Percentiles rank a stretch among this genome's conserved stretches.
These are phyloP conservation scores for Brassicogethes aeneus DNA, from an alignment of 2,888 invertebrate genomes.

Conservation along the genomic window DNA sequence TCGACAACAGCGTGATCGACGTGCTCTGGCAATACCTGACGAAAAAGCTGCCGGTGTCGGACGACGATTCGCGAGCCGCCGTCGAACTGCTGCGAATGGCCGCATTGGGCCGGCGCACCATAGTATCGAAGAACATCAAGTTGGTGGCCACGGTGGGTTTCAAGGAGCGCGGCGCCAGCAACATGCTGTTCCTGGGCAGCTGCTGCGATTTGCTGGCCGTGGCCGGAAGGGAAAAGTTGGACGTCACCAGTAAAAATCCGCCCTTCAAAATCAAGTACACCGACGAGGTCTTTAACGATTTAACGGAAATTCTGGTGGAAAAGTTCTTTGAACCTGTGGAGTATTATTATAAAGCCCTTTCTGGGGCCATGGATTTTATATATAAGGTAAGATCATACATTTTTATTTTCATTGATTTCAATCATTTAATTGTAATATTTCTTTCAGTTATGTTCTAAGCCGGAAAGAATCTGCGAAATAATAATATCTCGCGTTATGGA, in stretches of 20 bases:
- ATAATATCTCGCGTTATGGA: slow-evolving; percentile 23
- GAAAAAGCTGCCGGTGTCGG: slow-evolving; percentile 54
- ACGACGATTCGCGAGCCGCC: slow-evolving; percentile 64
- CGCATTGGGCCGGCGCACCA: slow-evolving; percentile 38
- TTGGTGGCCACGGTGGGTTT: slow-evolving; percentile 65
- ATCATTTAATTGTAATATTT: too few relatives aligned
- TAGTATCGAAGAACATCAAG: slow-evolving; percentile 44
- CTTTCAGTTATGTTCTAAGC: slow-evolving; percentile 48
- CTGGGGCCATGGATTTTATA: slow-evolving; percentile 50
- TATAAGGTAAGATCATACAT: slow-evolving; percentile 45
- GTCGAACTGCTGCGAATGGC: slow-evolving; percentile 72
- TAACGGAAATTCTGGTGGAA: slow-evolving; percentile 41
- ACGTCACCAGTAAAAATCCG: slow-evolving; percentile 29
- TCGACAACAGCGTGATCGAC: slow-evolving; percentile 49
- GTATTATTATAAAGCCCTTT: slow-evolving; percentile 49
- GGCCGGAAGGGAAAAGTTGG: slow-evolving; percentile 36
- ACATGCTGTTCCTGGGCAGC: slow-evolving; percentile 48
- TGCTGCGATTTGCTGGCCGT: slow-evolving; percentile 50
- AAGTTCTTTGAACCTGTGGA: slow-evolving; percentile 42
- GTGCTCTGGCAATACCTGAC: slow-evolving; percentile 81
- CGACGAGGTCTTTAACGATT: slow-evolving; percentile 48
- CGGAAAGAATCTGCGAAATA: slow-evolving; percentile 41
- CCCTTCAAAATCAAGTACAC: slow-evolving; percentile 37
- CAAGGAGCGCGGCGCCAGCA: slow-evolving; percentile 42
- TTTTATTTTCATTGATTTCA: too few relatives aligned